Evolutionary conservation across 2,888 invertebrate genomes (phyloP).

Genomic region (Brachynemurus nebulosus): DNA sequence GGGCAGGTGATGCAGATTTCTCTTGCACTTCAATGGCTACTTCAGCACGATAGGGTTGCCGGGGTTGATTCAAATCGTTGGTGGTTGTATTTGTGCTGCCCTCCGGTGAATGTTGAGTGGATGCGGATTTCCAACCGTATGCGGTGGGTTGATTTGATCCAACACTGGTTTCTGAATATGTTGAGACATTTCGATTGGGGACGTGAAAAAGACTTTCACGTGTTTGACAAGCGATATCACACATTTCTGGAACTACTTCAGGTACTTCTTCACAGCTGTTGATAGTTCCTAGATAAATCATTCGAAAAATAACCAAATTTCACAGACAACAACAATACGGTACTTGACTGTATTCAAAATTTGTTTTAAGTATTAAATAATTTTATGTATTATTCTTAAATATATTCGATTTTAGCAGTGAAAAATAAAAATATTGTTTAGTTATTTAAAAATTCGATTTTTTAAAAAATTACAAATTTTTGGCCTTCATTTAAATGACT

Average conservation of each 20-base stretch:
- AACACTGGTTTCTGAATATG: not conserved
- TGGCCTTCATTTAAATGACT: too few relatives aligned
- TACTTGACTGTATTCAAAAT: too few relatives aligned
- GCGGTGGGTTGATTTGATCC: not conserved
- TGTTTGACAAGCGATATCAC: slow-evolving; percentile 69
- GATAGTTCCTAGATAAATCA: not conserved
- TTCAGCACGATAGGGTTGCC: slow-evolving; percentile 36
- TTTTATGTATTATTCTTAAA: too few relatives aligned
- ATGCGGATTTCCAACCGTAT: slow-evolving; percentile 11
- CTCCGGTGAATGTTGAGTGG: slow-evolving; percentile 11
- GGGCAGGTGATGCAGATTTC: not conserved
- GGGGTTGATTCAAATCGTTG: slow-evolving; percentile 18
- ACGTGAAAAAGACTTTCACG: slow-evolving; percentile 54
- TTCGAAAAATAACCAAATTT: too few relatives aligned
- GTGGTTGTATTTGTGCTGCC: slow-evolving; percentile 9
- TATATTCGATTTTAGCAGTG: too few relatives aligned
- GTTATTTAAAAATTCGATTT: too few relatives aligned
- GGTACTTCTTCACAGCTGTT: not conserved
- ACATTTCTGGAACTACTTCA: slow-evolving; percentile 35
- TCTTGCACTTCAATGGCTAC: slow-evolving; percentile 41
- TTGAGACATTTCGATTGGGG: slow-evolving; percentile 1
- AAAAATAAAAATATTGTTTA: too few relatives aligned
- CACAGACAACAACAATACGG: too few relatives aligned
- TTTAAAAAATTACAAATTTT: not conserved
- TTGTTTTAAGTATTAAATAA: too few relatives aligned